Evolutionary conservation across 2,113 vertebrate species (phyloP).

Genomic region (Chrysochloris asiatica): DNA sequence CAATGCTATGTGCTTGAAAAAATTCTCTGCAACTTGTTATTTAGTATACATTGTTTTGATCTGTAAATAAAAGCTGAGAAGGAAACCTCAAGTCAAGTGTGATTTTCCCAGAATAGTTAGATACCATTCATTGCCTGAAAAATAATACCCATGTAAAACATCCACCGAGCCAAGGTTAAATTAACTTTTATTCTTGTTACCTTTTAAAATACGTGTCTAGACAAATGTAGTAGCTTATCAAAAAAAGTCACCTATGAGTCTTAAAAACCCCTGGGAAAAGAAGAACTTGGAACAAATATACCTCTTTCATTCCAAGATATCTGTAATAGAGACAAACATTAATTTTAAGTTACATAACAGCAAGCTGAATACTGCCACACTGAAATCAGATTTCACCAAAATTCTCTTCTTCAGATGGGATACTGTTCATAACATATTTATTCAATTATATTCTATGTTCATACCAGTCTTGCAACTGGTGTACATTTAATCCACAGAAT

Average conservation of each 20-base stretch:
- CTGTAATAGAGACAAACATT: slow-evolving; percentile 20
- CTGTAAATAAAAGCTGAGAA: slow-evolving; percentile 54
- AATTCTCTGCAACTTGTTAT: slow-evolving; percentile 48
- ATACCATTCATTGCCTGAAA: slow-evolving; percentile 66
- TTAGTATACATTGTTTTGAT: slow-evolving; percentile 15
- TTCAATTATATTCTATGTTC: background rate
- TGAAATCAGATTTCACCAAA: background rate
- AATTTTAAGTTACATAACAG: background rate
- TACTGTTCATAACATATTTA: background rate
- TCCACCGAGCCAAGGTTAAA: background rate
- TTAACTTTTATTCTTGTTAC: slow-evolving; percentile 25
- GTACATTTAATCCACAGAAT: background rate
- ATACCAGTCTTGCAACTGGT: background rate
- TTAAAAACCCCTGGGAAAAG: slow-evolving; percentile 65
- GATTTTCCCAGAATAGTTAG: slow-evolving; percentile 37
- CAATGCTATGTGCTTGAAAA: background rate
- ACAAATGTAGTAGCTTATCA: slow-evolving; percentile 59
- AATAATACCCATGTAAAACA: slow-evolving; percentile 61
- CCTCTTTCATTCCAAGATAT: slow-evolving; percentile 44
- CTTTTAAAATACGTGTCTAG: slow-evolving; percentile 22
- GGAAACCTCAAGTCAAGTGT: background rate
- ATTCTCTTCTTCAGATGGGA: background rate
- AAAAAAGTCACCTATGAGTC: background rate
- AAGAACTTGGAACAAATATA: slow-evolving; percentile 31
- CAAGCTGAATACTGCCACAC: background rate